Evolutionary conservation across 1,140 invertebrate genomes (phyloP), one percentile per base, ranked within the genome.

Genomic region (Dreissena polymorpha): DNA sequence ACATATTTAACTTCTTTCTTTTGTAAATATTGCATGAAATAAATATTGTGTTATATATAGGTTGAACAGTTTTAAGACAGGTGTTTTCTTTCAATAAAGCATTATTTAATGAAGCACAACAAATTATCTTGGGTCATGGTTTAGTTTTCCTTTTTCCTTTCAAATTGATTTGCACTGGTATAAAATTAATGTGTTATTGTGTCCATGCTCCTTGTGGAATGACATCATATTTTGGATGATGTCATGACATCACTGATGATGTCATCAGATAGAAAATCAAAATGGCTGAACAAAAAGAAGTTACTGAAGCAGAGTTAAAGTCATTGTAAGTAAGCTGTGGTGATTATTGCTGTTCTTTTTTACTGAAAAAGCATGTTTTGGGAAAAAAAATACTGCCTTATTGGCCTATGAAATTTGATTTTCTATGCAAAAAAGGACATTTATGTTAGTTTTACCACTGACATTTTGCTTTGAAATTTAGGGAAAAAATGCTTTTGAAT

Each of bases 181-280:
- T 5, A 39, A 39, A 39, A 8, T 39, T 39, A 2, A 39, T 71
- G 67, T 71, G 67, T 60, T 60, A 60, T 60, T 23, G 10, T 60
- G 21, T 60, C 10, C 2, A 3, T 60, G 16, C 2, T 2, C 3
- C 2, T 60, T 60, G 16, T n/a, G 12, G 57, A 60, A 60, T 60
- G 21, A 60, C 16, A 60, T 60, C 57, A 60, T 60, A 23, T 60
- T 18, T 23, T 60, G 16, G 3, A 60, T 60, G 57, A 60, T 60
- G 57, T 60, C 57, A 60, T 60, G 16, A 60, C 57, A n/a, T n/a
- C 57, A 60, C 16, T 60, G 57, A 60, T 60, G 57, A 60, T 60
- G 57, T 60, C 57, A 60, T 60, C 57, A 60, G 12, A 18, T 10
- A 60, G 10, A 60, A 60, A 60, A 60, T 60, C 57, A 60, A 60